Base-by-base conservation (phyloP, 2,797 vertebrate genomes). In the Luscinia megarhynchos region DNA sequence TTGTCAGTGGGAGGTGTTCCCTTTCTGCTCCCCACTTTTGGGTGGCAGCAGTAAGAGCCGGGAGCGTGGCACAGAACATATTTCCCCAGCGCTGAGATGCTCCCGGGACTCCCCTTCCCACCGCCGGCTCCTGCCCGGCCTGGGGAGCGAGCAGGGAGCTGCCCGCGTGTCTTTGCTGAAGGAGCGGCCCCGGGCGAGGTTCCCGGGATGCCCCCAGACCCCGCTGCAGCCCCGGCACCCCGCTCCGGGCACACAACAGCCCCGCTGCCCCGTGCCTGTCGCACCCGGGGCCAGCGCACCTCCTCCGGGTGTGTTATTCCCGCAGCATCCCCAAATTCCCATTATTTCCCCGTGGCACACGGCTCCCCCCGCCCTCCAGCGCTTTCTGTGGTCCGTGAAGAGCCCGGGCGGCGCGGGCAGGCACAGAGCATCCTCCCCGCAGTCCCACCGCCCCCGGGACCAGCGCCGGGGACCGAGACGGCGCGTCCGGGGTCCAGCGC, bases 121-220 rank as follows among this genome's bases (percentile, higher is more conserved):
- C 1, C 58, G 1, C 18, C 0, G 2, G 24, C 0, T 2, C 61
- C 40, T 30, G 61, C 24, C 30, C 29, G 7, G 58, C 6, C 38
- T 1, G 23, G 8, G 15, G 20, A 11, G 57, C 40, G 66, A 22
- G 57, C 69, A 2, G 46, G 50, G 70, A 69, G 41, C 58, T 30
- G 64, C 4, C 30, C 2, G 32, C 2, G 3, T 2, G 9, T 6
- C 32, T 11, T 68, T 8, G 76, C 70, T 7, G 26, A 36, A 36
- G 74, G 34, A 40, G 9, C 2, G 4, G 21, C 12, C 59, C 54
- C 4, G n/a, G 46, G 14, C 4, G 1, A 34, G 38, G 27, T 16
- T 69, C 38, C 32, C 0, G 2, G 50, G 53, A 3, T 61, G 10
- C 36, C 32, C 34, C 14, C 23, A 12, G 15, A 46, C 17, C 55